These are phyloP conservation scores for Drosophila pseudotakahashii DNA, from an alignment of 2,888 invertebrate genomes.

Conservation along the genomic window DNA sequence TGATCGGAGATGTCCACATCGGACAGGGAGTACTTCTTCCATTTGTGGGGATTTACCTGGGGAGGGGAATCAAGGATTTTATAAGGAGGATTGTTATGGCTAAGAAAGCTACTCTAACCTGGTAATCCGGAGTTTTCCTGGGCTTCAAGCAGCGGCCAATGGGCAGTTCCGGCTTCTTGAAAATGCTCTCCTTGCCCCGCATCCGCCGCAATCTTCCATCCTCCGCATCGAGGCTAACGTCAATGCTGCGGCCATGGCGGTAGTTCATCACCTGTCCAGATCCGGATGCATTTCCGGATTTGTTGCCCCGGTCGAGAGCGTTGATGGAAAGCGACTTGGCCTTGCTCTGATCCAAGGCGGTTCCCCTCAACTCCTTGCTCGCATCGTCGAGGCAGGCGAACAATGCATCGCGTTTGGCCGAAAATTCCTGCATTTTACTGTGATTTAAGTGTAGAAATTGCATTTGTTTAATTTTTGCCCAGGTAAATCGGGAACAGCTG, in stretches of 20 bases:
- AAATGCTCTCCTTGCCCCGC: constrained; percentile 89
- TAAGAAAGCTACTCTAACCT: constrained; percentile 72
- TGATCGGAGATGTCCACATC: constrained; percentile 93
- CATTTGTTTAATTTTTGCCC: constrained; percentile 6
- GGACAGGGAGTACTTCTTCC: constrained; percentile 91
- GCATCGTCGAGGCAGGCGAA: constrained; percentile 89
- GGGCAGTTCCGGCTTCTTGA: constrained; percentile 89
- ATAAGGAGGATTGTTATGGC: rapidly evolving
- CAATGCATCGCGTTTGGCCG: constrained; percentile 88
- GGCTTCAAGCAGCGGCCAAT: constrained; percentile 86
- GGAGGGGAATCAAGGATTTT: constrained; percentile 1
- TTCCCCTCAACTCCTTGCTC: constrained; percentile 86
- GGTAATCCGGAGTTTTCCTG: constrained; percentile 84
- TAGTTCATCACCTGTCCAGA: constrained; percentile 66
- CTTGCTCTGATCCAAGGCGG: constrained; percentile 79
- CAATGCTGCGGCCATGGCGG: constrained; percentile 52
- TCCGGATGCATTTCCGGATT: constrained; percentile 38
- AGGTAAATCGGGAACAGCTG: constrained; percentile 41
- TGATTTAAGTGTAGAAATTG: constrained; percentile 5
- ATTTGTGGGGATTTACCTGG: constrained; percentile 91
- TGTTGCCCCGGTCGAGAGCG: constrained; percentile 84
- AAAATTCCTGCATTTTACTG: constrained; percentile 84
- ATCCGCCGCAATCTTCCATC: constrained; percentile 71
- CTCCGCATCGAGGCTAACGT: constrained; percentile 29
- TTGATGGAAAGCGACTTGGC: constrained; percentile 67